These are phyloP conservation scores for Hylia prasina DNA, from an alignment of 2,113 vertebrate species.

Conservation along the genomic window DNA sequence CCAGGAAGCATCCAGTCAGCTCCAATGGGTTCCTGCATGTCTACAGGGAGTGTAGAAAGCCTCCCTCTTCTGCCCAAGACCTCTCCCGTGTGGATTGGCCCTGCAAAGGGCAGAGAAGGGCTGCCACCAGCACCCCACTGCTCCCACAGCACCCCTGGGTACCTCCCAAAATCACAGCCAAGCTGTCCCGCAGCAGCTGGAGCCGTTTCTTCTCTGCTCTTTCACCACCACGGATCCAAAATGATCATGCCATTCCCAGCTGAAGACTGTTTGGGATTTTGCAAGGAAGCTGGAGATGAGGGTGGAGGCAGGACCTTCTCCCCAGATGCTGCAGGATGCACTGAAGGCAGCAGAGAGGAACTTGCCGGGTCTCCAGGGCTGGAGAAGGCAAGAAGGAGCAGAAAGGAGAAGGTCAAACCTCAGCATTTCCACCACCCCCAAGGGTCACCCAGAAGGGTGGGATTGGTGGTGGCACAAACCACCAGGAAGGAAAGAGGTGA, in stretches of 20 bases:
- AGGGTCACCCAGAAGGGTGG: background rate
- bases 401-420: background rate
- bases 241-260: background rate
- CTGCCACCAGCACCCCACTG: background rate
- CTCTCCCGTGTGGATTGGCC: accelerated
- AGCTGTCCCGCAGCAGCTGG: background rate
- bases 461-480: background rate
- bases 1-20: background rate
- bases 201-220: background rate
- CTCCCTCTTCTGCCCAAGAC: background rate
- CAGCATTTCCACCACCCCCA: background rate
- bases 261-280: background rate
- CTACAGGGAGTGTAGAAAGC: too few relatives aligned
- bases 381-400: background rate
- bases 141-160: too few relatives aligned
- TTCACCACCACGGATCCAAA: background rate
- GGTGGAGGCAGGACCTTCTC: background rate
- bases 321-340: background rate
- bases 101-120: background rate
- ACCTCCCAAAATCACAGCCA: background rate
- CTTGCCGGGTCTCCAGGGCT: background rate
- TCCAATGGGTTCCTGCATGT: accelerated
- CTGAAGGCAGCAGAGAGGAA: background rate
- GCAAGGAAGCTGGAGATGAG: background rate
- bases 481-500: background rate